Conservation (phyloP, 1,140 invertebrate species). For the Acromyrmex heyeri region DNA sequence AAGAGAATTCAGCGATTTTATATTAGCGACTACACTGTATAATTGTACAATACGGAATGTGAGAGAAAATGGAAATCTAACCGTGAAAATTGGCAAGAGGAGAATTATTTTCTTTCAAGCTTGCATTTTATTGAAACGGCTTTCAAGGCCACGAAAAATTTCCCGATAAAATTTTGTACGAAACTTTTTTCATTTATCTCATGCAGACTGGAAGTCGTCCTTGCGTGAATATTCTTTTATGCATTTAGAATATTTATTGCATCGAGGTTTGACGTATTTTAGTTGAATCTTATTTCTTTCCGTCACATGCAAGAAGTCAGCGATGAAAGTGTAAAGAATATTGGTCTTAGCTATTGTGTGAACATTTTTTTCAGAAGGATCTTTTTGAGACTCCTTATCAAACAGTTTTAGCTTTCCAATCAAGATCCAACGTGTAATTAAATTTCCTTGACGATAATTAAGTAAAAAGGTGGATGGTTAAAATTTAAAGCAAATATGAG, state of each 20-base stretch:
- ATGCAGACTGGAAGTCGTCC: background rate
- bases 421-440: conserved; percentile 27
- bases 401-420: background rate
- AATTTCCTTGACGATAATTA: conserved; percentile 20
- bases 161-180: conserved; percentile 18
- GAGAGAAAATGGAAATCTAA: conserved; percentile 19
- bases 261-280: conserved; percentile 21
- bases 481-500: background rate
- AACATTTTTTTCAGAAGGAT: background rate
- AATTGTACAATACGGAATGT: background rate
- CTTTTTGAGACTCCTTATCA: conserved; percentile 4
- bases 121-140: background rate
- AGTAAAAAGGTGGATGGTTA: conserved; percentile 15
- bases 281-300: background rate
- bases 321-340: background rate
- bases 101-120: background rate
- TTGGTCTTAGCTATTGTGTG: background rate
- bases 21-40: background rate
- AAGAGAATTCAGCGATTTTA: conserved; percentile 22
- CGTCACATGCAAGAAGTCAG: background rate
- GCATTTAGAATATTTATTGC: conserved; percentile 24
- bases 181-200: conserved; percentile 54
- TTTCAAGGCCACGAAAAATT: conserved; percentile 18
- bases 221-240: conserved; percentile 32
- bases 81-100: background rate